phyloP scores from a whole-genome alignment of 1,140 invertebrate species.

The Drosophila pseudoananassae region DNA sequence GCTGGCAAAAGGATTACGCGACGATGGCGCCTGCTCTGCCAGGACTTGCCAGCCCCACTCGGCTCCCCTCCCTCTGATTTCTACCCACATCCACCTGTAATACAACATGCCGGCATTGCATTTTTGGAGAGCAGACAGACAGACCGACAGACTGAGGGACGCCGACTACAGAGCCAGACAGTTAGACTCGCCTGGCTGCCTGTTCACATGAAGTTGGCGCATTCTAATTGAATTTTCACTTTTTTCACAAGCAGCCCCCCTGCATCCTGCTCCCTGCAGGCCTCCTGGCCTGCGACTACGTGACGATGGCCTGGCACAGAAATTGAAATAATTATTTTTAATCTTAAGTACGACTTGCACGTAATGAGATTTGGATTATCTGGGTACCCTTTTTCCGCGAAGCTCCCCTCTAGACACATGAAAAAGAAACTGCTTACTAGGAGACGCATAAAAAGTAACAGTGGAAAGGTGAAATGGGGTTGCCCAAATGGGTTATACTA shows the following conservation, averaged over 20 bases:
- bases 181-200: constrained; percentile 66
- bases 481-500: not conserved
- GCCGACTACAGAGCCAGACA: constrained; percentile 58
- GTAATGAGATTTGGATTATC: constrained; percentile 83
- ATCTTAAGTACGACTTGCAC: constrained; percentile 81
- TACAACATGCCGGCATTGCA: constrained; percentile 68
- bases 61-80: not conserved
- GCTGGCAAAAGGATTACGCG: constrained; percentile 79
- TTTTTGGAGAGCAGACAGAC: constrained; percentile 45
- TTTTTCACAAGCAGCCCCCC: constrained; percentile 43
- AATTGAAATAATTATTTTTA: constrained; percentile 83
- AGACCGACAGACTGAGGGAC: constrained; percentile 30
- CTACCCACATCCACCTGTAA: constrained; percentile 52
- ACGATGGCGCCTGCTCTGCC: constrained; percentile 22
- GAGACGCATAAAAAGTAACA: constrained; percentile 35
- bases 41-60: not conserved
- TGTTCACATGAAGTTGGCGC: constrained; percentile 75
- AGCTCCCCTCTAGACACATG: constrained; percentile 19
- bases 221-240: constrained; percentile 83
- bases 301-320: constrained; percentile 67
- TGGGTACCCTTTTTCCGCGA: constrained; percentile 37
- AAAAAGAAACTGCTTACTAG: constrained; percentile 32
- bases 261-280: constrained; percentile 4
- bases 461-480: not conserved
- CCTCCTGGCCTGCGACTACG: constrained; percentile 58